phyloP scores from a whole-genome alignment of 2,888 invertebrate species.

The Tetramorium bicarinatum region DNA sequence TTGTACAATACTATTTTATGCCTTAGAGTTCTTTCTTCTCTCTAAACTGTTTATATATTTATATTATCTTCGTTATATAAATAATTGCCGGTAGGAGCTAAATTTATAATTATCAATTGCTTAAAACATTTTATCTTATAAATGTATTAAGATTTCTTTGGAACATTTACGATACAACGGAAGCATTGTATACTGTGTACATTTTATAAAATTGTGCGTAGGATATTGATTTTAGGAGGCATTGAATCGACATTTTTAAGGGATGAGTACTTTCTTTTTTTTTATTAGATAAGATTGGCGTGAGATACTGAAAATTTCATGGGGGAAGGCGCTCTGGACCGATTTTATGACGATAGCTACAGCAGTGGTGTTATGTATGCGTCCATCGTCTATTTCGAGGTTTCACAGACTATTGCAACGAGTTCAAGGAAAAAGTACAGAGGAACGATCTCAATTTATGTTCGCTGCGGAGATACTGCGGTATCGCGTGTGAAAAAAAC shows the following conservation, averaged over 20 bases:
- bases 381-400: slow-evolving; percentile 9
- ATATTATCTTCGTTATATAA: not conserved
- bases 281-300: not conserved
- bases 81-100: not conserved
- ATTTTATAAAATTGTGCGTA: not conserved
- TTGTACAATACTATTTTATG: not conserved
- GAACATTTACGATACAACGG: not conserved
- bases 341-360: slow-evolving; percentile 24
- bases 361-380: slow-evolving; percentile 11
- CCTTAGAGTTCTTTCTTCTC: not conserved
- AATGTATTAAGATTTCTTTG: not conserved
- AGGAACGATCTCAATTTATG: slow-evolving; percentile 34
- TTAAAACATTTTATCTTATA: slow-evolving; percentile 14
- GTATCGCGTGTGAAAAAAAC: slow-evolving; percentile 52
- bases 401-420: slow-evolving; percentile 27
- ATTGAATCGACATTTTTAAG: not conserved
- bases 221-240: not conserved
- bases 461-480: slow-evolving; percentile 48
- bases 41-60: not conserved
- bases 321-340: not conserved
- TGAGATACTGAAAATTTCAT: slow-evolving; percentile 29
- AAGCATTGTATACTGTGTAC: not conserved
- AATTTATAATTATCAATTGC: slow-evolving; percentile 4
- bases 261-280: not conserved
- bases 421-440: slow-evolving; percentile 62